Evolutionary conservation across 2,113 vertebrate genomes (phyloP).

Genomic region (Agapornis roseicollis): DNA sequence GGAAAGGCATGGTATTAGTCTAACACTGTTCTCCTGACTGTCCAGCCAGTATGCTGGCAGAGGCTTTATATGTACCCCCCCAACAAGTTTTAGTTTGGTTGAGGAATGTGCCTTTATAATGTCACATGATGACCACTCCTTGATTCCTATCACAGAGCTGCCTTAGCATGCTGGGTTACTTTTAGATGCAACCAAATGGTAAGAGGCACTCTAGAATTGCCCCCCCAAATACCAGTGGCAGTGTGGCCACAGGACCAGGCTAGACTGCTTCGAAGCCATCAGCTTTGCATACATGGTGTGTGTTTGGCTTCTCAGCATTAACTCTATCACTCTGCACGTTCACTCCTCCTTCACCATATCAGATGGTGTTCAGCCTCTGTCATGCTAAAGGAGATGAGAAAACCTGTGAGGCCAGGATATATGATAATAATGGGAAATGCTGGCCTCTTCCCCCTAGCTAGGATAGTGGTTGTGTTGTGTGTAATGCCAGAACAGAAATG

Average conservation of each 20-base stretch:
- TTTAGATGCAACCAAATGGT: not conserved
- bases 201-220: not conserved
- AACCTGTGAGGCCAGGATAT: not conserved
- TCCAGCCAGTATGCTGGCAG: not conserved
- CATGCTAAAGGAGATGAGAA: not conserved
- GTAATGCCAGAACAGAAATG: not conserved
- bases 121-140: not conserved
- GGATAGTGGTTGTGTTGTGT: not conserved
- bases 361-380: not conserved
- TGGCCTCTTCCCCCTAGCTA: not conserved
- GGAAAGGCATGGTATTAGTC: not conserved
- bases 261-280: not conserved
- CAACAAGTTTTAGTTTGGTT: not conserved
- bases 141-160: not conserved
- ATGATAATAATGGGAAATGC: not conserved
- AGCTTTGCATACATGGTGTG: not conserved
- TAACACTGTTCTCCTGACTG: not conserved
- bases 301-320: not conserved
- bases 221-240: not conserved
- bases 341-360: rapidly evolving
- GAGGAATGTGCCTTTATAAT: not conserved
- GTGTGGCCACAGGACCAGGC: not conserved
- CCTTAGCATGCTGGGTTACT: not conserved
- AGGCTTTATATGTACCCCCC: not conserved
- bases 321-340: rapidly evolving